Evolutionary conservation across 2,113 vertebrate genomes (phyloP).

Genomic region (Seriola rivoliana): DNA sequence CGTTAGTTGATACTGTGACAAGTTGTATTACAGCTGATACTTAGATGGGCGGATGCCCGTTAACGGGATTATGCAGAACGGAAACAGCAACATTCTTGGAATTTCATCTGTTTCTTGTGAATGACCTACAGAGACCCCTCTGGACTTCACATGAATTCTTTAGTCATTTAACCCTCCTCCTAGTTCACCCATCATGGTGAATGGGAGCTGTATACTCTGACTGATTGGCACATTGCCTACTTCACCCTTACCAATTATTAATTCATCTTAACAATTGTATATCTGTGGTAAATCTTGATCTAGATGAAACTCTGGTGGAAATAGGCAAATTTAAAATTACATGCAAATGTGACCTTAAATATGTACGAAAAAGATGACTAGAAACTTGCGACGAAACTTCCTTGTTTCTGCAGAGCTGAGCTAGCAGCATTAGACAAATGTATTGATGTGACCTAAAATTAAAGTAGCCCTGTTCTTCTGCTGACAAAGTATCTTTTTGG

Average conservation of each 20-base stretch:
- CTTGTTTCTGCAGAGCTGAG: conserved; percentile 11
- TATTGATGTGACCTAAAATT: conserved; percentile 27
- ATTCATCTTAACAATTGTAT: no score
- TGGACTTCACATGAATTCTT: conserved; percentile 1
- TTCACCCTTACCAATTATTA: neutral
- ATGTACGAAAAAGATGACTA: neutral
- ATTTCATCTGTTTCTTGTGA: neutral
- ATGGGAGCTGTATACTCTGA: neutral
- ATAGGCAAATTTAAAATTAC: accelerated
- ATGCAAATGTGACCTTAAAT: neutral
- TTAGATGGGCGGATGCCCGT: neutral
- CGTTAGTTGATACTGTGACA: neutral
- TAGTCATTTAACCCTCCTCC: conserved; percentile 1
- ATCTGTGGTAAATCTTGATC: neutral
- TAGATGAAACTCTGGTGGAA: neutral
- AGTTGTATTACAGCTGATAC: neutral
- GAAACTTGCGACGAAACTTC: conserved; percentile 27
- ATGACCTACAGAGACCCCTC: neutral
- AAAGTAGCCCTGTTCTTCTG: conserved; percentile 2
- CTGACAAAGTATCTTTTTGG: conserved; percentile 14
- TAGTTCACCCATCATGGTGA: neutral
- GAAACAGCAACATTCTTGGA: neutral
- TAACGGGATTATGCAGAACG: neutral
- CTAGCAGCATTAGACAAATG: conserved; percentile 2
- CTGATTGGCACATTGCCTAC: neutral